A percentile compares a stretch with the other conserved stretches of the same genome.
Evolutionary conservation across 2,797 vertebrate genomes (phyloP).

Genomic region (Silurus lanzhouensis): DNA sequence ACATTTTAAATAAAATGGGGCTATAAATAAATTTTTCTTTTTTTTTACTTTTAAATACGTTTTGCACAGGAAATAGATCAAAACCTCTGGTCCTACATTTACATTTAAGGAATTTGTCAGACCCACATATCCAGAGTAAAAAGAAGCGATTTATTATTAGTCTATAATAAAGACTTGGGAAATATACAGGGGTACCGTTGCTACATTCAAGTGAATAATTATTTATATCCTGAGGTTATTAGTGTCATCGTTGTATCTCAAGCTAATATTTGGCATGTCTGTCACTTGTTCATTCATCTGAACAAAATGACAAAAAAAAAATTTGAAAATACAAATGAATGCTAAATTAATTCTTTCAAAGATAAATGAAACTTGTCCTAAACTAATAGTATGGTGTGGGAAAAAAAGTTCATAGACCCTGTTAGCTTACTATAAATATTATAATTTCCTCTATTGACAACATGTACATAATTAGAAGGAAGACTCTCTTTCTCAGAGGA

Average conservation of each 20-base stretch:
- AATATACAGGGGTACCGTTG: slow-evolving; percentile 61
- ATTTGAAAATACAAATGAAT: slow-evolving; percentile 57
- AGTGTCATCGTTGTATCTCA: slow-evolving; percentile 63
- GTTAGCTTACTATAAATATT: slow-evolving; percentile 59
- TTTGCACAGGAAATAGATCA: background rate
- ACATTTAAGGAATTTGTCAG: too few relatives aligned
- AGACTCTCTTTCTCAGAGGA: slow-evolving; percentile 70
- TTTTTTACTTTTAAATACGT: background rate
- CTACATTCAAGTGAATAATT: slow-evolving; percentile 73
- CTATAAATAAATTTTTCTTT: background rate
- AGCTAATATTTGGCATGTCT: slow-evolving; percentile 68
- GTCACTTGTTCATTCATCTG: slow-evolving; percentile 45
- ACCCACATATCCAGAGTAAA: background rate
- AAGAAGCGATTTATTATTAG: slow-evolving; percentile 48
- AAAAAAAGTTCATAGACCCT: slow-evolving; percentile 69
- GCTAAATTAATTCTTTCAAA: slow-evolving; percentile 52
- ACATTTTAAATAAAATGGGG: background rate
- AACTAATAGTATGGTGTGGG: slow-evolving; percentile 65
- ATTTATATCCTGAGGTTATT: slow-evolving; percentile 80
- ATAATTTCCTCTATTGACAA: slow-evolving; percentile 40
- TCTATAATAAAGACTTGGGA: slow-evolving; percentile 41
- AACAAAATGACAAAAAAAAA: slow-evolving; percentile 50
- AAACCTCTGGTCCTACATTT: background rate
- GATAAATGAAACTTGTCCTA: slow-evolving; percentile 27
- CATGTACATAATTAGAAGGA: slow-evolving; percentile 66